A percentile compares a stretch with the other conserved stretches of the same genome.
Evolutionary conservation across 1,140 invertebrate genomes (phyloP).

Genomic region (Papilio aristodemus): DNA sequence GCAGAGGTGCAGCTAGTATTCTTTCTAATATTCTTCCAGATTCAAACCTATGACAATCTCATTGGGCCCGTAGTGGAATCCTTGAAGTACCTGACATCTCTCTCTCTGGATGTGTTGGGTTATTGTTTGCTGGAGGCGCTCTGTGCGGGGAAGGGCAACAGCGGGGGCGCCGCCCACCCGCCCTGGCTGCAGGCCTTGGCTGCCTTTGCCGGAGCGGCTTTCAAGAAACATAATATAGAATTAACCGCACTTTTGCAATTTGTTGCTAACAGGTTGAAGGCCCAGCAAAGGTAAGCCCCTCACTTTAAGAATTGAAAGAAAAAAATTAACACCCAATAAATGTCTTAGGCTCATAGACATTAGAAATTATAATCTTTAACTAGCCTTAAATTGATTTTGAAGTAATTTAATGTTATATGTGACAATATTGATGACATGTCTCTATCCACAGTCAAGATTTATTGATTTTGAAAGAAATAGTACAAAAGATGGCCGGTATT

Average conservation of each 20-base stretch:
- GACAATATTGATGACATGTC: too few species aligned
- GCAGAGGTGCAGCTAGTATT: neutral
- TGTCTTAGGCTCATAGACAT: too few species aligned
- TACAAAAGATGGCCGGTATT: conserved; percentile 99
- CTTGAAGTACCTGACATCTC: conserved; percentile 96
- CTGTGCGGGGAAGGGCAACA: conserved; percentile 85
- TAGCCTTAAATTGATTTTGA: too few species aligned
- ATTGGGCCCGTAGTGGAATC: conserved; percentile 98
- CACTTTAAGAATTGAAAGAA: too few species aligned
- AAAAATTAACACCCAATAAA: too few species aligned
- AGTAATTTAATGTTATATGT: too few species aligned
- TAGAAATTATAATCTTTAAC: too few species aligned
- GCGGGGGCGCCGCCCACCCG: conserved; percentile 96
- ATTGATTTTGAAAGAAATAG: conserved; percentile 97
- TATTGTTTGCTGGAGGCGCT: conserved; percentile 98
- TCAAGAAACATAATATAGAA: conserved; percentile 98
- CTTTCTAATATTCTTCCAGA: conserved; percentile 81
- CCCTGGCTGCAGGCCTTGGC: conserved; percentile 97
- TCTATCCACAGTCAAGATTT: conserved; percentile 89
- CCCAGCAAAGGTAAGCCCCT: conserved; percentile 91
- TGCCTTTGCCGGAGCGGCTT: conserved; percentile 96
- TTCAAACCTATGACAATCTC: conserved; percentile 98
- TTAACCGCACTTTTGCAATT: conserved; percentile 97
- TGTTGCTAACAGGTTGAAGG: conserved; percentile 98
- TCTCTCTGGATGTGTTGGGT: conserved; percentile 96